Evolutionary conservation across 2,113 vertebrate genomes (phyloP).

Genomic region (Cyphomyrus plagiostoma): DNA sequence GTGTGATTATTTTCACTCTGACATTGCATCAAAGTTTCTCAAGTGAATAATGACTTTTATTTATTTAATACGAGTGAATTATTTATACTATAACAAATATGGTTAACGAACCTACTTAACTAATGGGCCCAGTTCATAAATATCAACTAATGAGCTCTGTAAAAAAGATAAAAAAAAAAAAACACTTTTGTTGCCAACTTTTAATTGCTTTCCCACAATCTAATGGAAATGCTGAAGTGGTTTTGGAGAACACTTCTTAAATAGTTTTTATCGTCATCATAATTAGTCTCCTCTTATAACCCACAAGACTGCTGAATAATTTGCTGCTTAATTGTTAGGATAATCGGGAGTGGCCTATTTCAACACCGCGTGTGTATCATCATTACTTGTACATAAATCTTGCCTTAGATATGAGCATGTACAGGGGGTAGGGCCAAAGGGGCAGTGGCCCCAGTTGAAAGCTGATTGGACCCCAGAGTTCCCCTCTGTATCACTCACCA

Average conservation of each 20-base stretch:
- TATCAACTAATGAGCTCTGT: constrained; percentile 14
- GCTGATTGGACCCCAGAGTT: not conserved
- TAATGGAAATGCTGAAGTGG: not conserved
- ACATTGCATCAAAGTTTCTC: not conserved
- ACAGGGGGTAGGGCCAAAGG: not conserved
- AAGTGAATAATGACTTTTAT: constrained; percentile 12
- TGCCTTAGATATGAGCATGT: not conserved
- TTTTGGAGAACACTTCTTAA: constrained; percentile 6
- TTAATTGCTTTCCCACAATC: constrained; percentile 15
- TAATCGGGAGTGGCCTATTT: not conserved
- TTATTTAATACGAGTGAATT: constrained; percentile 8
- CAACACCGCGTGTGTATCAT: not conserved
- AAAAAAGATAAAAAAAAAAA: not conserved
- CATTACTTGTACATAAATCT: not conserved
- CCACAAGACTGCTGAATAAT: constrained; percentile 7
- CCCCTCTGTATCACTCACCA: not conserved
- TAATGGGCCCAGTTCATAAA: not conserved
- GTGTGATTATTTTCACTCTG: constrained; percentile 2
- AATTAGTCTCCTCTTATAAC: constrained; percentile 10
- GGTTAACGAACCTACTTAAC: constrained; percentile 15
- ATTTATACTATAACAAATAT: constrained; percentile 19
- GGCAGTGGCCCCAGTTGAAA: not conserved
- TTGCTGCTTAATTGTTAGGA: constrained; percentile 6
- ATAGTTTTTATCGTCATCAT: not conserved
- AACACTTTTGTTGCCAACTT: constrained; percentile 16